phyloP scores from a whole-genome alignment of 2,113 vertebrate species.

The Amia ocellicauda region DNA sequence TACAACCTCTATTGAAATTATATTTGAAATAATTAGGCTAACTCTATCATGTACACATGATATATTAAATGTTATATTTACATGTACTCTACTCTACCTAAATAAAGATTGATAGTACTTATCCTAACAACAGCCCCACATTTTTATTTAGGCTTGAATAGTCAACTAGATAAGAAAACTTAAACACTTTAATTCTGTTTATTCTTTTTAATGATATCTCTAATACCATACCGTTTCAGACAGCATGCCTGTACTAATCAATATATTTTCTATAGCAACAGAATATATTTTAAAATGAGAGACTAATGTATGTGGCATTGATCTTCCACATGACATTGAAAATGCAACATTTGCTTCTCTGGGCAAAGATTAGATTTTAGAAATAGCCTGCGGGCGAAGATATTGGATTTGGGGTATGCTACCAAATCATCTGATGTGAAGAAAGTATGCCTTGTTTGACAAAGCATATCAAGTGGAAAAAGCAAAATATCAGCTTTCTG shows the following conservation, averaged over 20 bases:
- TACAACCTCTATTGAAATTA: no score
- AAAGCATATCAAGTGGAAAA: not conserved
- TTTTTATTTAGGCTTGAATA: no score
- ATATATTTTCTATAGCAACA: conserved; percentile 31
- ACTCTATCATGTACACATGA: no score
- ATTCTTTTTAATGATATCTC: conserved; percentile 31
- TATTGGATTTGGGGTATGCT: conserved; percentile 3
- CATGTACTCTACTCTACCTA: no score
- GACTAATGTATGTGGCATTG: conserved; percentile 23
- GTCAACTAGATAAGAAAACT: not conserved
- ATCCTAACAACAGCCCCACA: no score
- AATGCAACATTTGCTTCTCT: conserved; percentile 9
- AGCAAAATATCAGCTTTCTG: not conserved
- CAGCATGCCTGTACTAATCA: conserved; percentile 21
- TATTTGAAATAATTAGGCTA: no score
- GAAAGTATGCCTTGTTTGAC: not conserved
- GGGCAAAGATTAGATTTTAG: conserved; percentile 20
- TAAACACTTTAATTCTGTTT: not conserved
- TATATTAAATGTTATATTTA: no score
- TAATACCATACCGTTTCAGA: conserved; percentile 7
- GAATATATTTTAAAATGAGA: conserved; percentile 29
- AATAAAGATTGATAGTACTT: no score
- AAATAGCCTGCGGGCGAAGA: conserved; percentile 12
- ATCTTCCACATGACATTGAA: conserved; percentile 15
- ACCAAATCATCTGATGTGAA: not conserved